Base-by-base conservation (phyloP, 2,113 vertebrate genomes). In the Etia nguti region DNA sequence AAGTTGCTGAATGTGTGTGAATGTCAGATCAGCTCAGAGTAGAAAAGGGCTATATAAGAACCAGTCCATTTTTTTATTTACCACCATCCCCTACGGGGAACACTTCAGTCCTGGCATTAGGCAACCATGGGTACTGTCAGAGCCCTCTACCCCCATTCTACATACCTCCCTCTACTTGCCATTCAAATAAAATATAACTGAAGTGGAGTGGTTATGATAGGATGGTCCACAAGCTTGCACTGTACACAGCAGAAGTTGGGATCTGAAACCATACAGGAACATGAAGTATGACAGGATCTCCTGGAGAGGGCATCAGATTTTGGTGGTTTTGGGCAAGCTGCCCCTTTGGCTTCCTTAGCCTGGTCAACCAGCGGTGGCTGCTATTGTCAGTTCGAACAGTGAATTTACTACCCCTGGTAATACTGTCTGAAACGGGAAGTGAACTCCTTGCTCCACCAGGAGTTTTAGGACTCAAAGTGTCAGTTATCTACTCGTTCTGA, bases 161-260 rank as follows among this genome's bases (percentile, higher is more conserved):
- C 24, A 59, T 16, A 5, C 24, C 8, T 9, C 3, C 56, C 26
- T 29, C 24, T 57, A 0, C 56, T 57, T 8, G 0, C 56, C 12
- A 1, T 57, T 57, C 24, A 57, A 8, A 57, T 62, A 62, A 36
- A 62, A 62, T 62, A 3, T 0, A 62, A 62, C 59, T 62, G 29
- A 62, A 62, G 20, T n/a, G 10, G 60, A 36, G 60, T 31, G 60
- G 18, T 38, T n/a, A 36, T 65, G 10, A 65, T 36, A 20, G 31
- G 18, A 34, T 0, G 18, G 60, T 65, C 31, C 31, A 65, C n/a
- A n/a, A n/a, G n/a, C 31, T 38, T 65, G 8, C 60, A 65, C 10
- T n/a, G 0, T 38, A 0, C 18, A 31, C 60, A 38, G 60, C 31
- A 12, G 60, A 65, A 38, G 31, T 1, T 65, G 31, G 60, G 31